Percentiles rank a stretch among this genome's conserved stretches.
Evolutionary conservation across 2,888 invertebrate genomes (phyloP).

Genomic region (Cordilura impudica): DNA sequence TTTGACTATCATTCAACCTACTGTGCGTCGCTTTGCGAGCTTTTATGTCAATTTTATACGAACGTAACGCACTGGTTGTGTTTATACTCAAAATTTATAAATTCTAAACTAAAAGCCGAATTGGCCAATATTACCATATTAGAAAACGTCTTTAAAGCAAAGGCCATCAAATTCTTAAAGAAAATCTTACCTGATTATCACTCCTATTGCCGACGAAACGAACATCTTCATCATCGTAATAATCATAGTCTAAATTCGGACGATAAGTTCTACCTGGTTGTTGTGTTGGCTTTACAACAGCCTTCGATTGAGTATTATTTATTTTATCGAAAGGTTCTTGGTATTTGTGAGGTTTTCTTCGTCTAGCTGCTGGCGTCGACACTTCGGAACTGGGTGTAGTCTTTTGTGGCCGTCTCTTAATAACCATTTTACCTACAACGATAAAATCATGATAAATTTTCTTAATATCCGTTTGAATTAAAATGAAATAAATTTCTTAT

Average conservation of each 20-base stretch:
- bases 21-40: too few relatives aligned
- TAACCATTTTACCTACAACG: slow-evolving; percentile 66
- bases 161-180: neutral
- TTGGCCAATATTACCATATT: too few relatives aligned
- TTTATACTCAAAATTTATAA: too few relatives aligned
- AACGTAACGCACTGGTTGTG: too few relatives aligned
- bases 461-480: slow-evolving; percentile 13
- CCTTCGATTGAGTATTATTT: slow-evolving; percentile 55
- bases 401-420: slow-evolving; percentile 68
- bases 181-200: slow-evolving; percentile 77
- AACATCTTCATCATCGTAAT: slow-evolving; percentile 83
- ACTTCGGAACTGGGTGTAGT: slow-evolving; percentile 66
- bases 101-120: too few relatives aligned
- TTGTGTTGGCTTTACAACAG: slow-evolving; percentile 50
- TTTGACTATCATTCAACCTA: too few relatives aligned
- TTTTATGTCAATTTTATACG: too few relatives aligned
- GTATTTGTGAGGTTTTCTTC: slow-evolving; percentile 72
- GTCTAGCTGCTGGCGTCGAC: slow-evolving; percentile 62
- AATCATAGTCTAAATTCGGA: slow-evolving; percentile 81
- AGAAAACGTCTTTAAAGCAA: too few relatives aligned
- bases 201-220: slow-evolving; percentile 79
- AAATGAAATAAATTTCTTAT: slow-evolving; percentile 20
- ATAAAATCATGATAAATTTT: slow-evolving; percentile 22
- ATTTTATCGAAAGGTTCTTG: slow-evolving; percentile 73
- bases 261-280: slow-evolving; percentile 70